Evolutionary conservation across 2,888 invertebrate species (phyloP), one percentile per base, ranked within the genome.

Genomic region (Blastobasis lacticolella): DNA sequence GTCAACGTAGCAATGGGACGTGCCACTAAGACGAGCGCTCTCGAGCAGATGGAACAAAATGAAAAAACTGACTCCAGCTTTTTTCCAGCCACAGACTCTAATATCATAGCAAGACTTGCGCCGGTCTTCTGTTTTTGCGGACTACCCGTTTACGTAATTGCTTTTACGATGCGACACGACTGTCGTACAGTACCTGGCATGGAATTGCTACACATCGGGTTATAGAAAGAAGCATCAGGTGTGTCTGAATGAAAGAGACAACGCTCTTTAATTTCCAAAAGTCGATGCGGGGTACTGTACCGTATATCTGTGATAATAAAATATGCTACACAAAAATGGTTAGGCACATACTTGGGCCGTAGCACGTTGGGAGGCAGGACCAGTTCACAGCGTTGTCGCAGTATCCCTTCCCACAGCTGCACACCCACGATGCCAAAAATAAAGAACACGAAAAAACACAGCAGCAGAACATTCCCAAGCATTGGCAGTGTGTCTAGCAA

Each of bases 381-480:
- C 55, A 97, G 90, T 77, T 94, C 96, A 81, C 98, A 98, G 54
- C 98, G 92, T 80, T 98, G 98, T 61, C 99, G 90, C 51, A 99
- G 90, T 57, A 99, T 95, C 48, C 99, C 99, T 80, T 99, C 96
- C 99, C 99, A 99, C 49, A 99, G 91, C 82, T 99, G 99, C 44
- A 99, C 99, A 23, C 99, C 99, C 66, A 99, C 96, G 75, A 99
- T 99, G 62, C 99, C 99, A 77, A 99, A 99, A 80, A 99, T 99
- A 91, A 99, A 99, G 92, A 99, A 99, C 55, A 99, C 99, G 90
- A 99, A 99, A 91, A 99, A 99, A 88, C 99, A 99, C 59, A 99
- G 90, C 62, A 99, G 91, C 62, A 99, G 90, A 49, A 99, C 99
- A 87, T 99, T 99, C 61, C 99, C 99, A 71, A 99, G 89, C 99